These are phyloP conservation scores for Liasis olivaceus DNA, from an alignment of 2,797 vertebrate genomes.

Conservation along the genomic window DNA sequence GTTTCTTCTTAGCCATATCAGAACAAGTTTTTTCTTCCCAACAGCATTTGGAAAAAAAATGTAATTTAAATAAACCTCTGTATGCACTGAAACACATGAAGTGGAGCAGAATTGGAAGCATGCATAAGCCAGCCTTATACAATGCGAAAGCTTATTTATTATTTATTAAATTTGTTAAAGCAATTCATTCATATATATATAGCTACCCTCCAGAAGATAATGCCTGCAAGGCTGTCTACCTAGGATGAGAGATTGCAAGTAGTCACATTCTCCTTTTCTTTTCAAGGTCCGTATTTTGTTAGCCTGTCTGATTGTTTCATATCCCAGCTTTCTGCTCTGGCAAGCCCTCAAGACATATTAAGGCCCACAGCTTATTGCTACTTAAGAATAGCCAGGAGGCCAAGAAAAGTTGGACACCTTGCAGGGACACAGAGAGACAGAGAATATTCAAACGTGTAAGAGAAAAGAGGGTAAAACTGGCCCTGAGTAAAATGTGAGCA, in stretches of 20 bases:
- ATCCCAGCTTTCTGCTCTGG: neutral
- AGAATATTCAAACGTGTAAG: neutral
- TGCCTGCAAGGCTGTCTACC: neutral
- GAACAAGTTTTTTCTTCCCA: neutral
- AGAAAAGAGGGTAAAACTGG: neutral
- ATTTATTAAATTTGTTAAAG: too few species aligned
- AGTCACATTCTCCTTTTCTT: neutral
- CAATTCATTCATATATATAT: too few species aligned
- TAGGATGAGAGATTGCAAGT: neutral
- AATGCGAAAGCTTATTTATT: neutral
- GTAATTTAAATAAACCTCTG: neutral
- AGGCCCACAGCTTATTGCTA: neutral
- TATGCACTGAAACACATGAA: neutral
- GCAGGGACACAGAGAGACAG: neutral
- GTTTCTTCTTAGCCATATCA: neutral
- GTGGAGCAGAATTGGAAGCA: neutral
- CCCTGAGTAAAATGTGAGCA: neutral
- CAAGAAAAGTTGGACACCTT: neutral
- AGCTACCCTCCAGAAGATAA: neutral
- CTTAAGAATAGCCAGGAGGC: neutral
- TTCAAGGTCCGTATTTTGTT: neutral
- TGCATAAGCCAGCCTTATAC: neutral
- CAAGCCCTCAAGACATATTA: neutral
- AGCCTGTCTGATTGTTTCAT: neutral
- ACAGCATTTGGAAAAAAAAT: neutral